phyloP scores from a whole-genome alignment of 64 coral and sea anemone genomes.

The Dendrophyllia cribrosa region DNA sequence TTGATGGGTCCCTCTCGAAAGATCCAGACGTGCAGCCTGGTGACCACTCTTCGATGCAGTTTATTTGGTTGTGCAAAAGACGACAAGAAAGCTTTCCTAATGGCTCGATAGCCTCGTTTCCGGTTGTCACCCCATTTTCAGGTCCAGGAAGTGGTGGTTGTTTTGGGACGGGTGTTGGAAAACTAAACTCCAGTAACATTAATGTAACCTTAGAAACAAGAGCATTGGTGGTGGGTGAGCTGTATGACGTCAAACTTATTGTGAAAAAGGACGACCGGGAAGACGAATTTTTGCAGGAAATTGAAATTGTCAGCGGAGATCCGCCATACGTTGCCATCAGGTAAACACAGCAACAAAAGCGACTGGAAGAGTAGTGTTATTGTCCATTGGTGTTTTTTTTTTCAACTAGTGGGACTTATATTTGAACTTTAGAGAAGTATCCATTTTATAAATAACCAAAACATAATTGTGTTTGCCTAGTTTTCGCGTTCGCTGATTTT shows the following conservation, averaged over 20 bases:
- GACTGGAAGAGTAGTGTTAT: too few species aligned
- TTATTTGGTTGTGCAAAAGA: conserved; percentile 87
- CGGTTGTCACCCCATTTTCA: not conserved
- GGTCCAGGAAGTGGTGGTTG: conserved; percentile 63
- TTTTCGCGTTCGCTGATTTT: too few species aligned
- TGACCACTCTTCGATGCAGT: conserved; percentile 49
- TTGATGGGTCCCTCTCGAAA: conserved; percentile 56
- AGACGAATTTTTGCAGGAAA: conserved; percentile 56
- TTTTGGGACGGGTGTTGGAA: conserved; percentile 89
- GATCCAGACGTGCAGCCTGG: conserved; percentile 57
- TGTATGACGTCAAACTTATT: conserved; percentile 75
- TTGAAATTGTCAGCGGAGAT: conserved; percentile 76
- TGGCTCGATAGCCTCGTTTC: not conserved
- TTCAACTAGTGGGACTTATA: too few species aligned
- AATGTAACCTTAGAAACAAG: conserved; percentile 48
- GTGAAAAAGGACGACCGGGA: conserved; percentile 40
- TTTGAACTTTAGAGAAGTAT: too few species aligned
- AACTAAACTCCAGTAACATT: conserved; percentile 2
- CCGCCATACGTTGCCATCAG: conserved; percentile 76
- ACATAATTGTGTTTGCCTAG: too few species aligned
- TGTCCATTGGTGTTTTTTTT: too few species aligned
- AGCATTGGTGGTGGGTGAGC: conserved; percentile 42
- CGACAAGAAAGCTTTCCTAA: conserved; percentile 53
- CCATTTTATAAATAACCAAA: too few species aligned
- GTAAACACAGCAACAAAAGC: conserved; percentile 16